Evolutionary conservation across 2,113 vertebrate species (phyloP), one percentile per base, ranked within the genome.

Genomic region (Lota lota): DNA sequence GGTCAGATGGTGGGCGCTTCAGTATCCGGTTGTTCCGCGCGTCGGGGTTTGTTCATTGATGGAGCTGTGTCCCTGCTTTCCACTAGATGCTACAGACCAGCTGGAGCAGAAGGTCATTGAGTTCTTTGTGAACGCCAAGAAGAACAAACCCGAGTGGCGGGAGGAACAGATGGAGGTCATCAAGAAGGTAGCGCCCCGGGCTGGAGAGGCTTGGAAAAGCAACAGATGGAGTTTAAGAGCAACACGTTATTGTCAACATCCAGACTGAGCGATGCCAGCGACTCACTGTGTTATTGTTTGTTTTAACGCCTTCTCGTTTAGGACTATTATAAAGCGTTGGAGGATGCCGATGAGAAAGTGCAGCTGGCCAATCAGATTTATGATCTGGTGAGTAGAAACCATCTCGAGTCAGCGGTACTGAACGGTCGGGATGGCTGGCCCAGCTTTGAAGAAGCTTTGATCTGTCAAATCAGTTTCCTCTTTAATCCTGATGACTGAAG

Each of bases 321-420:
- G 97, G 96, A 99, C 89, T 99, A 99, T 83, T 98, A 97, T 87
- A 99, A 99, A 86, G 97, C 97, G 70, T 85, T 99, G 88, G 97
- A 99, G 88, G 97, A 99, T 80, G 97, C 97, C 63, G 97, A 99
- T 84, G 97, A 99, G 85, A 99, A 99, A 72, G 97, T 99, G 16
- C 97, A 99, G 22, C 90, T 99, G 92, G 97, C 97, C 90, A 99
- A 99, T 92, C 97, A 99, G 91, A 98, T 99, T 73, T 99, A 99
- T 89, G 97, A 99, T 74, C 92, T 99, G 94, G 97, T 99, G 92
- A 97, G 97, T 93, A 70, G 21, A 71, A 11, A n/a, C 57, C 17
- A 28, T 10, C 33, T 6, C 24, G 15, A 6, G 28, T 33, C 28
- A 5, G 28, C 28, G 7, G 28, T 6, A 33, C 4, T 6, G 4